Conservation (phyloP, 2,888 invertebrate genomes). For the Conomelus anceps region DNA sequence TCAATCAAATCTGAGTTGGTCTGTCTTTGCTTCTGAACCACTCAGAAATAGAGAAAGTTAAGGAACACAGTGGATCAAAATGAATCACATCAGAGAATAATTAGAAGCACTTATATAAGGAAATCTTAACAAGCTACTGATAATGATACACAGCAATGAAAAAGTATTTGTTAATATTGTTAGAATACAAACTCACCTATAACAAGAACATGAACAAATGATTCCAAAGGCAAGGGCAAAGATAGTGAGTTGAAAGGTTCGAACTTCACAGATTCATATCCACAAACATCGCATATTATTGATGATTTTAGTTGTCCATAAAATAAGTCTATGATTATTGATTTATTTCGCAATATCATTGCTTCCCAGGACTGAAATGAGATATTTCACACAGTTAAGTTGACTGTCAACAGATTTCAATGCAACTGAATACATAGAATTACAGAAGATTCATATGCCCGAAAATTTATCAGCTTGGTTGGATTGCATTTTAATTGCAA, state of each 20-base stretch:
- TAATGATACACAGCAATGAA: slow-evolving; percentile 4
- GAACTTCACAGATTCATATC: slow-evolving; percentile 76
- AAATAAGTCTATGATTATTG: slow-evolving; percentile 83
- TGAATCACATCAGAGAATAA: slow-evolving; percentile 16
- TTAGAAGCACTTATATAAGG: neutral
- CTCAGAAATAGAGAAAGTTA: no score
- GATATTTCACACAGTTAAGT: neutral
- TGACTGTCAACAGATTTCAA: no score
- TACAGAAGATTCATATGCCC: no score
- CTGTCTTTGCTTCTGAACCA: no score
- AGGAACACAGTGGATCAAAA: neutral
- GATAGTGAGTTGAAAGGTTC: slow-evolving; percentile 89
- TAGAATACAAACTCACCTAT: slow-evolving; percentile 50
- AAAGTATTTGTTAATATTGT: neutral
- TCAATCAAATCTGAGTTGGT: no score
- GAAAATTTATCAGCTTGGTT: no score
- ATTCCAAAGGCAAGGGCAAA: slow-evolving; percentile 85
- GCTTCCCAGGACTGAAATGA: slow-evolving; percentile 67
- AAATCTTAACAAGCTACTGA: neutral
- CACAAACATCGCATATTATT: slow-evolving; percentile 75
- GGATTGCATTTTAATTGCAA: no score
- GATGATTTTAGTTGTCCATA: slow-evolving; percentile 88
- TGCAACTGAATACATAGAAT: no score
- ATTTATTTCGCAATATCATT: slow-evolving; percentile 72
- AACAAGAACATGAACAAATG: slow-evolving; percentile 68